A percentile compares a stretch with the other conserved stretches of the same genome.
Evolutionary conservation across 1,140 invertebrate species (phyloP).

Genomic region (Rhynchophorus ferrugineus): DNA sequence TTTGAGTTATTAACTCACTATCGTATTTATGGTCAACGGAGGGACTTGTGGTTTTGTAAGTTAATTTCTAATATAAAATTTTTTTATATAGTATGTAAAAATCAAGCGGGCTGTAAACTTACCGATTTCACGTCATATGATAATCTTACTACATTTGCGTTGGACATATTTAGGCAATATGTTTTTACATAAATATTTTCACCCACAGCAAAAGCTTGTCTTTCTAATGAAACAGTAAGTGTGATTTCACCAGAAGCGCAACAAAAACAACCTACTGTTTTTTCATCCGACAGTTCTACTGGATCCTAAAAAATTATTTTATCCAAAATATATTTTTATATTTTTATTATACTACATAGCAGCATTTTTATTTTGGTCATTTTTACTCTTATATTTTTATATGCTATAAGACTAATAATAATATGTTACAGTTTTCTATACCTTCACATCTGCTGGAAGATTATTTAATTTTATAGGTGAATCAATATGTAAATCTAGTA

Average conservation of each 20-base stretch:
- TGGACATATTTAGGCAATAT: conserved; percentile 9
- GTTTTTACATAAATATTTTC: conserved; percentile 7
- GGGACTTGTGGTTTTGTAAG: conserved; percentile 6
- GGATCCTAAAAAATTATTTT: conserved; percentile 5
- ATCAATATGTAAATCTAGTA: neutral
- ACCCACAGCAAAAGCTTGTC: conserved; percentile 8
- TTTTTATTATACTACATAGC: neutral
- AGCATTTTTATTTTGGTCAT: too few species aligned
- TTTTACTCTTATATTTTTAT: too few species aligned
- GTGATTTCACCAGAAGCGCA: conserved; percentile 10
- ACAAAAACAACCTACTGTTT: conserved; percentile 14
- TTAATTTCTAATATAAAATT: conserved; percentile 5
- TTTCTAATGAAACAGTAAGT: conserved; percentile 5
- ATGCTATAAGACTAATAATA: too few species aligned
- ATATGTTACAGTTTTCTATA: too few species aligned
- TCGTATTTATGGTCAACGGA: conserved; percentile 2
- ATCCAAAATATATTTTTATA: neutral
- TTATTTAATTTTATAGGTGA: neutral
- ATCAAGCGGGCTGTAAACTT: too few species aligned
- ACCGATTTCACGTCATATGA: conserved; percentile 4
- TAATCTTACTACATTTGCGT: conserved; percentile 1
- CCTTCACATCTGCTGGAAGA: too few species aligned
- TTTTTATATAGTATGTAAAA: neutral
- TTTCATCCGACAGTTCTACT: conserved; percentile 6
- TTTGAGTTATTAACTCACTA: conserved; percentile 2